A percentile compares a stretch with the other conserved stretches of the same genome.
phyloP scores from a whole-genome alignment of 2,113 vertebrate species.

The Illadopsis cleaveri region DNA sequence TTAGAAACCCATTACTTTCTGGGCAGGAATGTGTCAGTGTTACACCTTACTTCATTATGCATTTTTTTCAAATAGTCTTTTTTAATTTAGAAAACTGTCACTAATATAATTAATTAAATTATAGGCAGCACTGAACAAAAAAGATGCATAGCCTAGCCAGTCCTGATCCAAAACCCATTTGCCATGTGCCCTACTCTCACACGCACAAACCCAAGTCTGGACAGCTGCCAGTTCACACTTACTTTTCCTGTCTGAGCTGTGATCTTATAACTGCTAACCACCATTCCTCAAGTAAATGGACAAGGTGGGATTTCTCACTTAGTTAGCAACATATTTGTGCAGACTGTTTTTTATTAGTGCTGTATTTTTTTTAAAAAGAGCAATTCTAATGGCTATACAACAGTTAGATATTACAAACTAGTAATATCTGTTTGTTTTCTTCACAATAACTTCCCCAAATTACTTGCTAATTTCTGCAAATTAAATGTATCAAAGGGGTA shows the following conservation, averaged over 20 bases:
- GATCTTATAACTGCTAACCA: background rate
- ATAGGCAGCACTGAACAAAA: background rate
- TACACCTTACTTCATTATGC: background rate
- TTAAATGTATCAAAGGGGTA: background rate
- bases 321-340: background rate
- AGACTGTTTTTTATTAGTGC: background rate
- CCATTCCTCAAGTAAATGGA: background rate
- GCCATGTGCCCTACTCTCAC: background rate
- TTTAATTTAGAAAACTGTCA: background rate
- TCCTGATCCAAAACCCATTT: background rate
- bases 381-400: background rate
- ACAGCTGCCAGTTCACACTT: background rate
- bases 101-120: background rate
- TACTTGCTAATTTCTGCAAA: background rate
- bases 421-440: background rate
- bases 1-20: background rate
- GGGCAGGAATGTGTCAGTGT: background rate
- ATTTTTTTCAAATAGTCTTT: background rate
- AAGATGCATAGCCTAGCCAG: background rate
- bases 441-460: background rate
- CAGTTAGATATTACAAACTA: no score
- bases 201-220: background rate
- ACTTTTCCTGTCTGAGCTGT: background rate
- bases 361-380: background rate
- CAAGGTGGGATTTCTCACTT: background rate